Evolutionary conservation across 1,140 invertebrate genomes (phyloP).

Genomic region (Bombus pascuorum): DNA sequence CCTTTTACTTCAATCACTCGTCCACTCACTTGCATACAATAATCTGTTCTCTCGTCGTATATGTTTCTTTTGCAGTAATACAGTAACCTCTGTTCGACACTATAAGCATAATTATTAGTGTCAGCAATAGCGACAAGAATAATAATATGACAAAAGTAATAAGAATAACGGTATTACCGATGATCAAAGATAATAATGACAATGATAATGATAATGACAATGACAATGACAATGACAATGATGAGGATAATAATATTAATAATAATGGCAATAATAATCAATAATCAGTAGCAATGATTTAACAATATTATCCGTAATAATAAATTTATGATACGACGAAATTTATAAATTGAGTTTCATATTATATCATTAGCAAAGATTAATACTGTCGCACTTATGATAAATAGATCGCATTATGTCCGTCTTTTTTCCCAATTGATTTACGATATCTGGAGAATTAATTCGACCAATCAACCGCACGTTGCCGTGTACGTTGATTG

Average conservation of each 20-base stretch:
- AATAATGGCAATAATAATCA: conserved; percentile 54
- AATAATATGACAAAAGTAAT: conserved; percentile 18
- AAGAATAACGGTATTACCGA: not conserved
- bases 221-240: conserved; percentile 43
- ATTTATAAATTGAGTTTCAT: conserved; percentile 39
- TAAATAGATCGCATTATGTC: conserved; percentile 69
- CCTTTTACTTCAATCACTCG: not conserved
- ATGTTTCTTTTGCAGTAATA: not conserved
- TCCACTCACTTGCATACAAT: not conserved
- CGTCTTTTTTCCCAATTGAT: conserved; percentile 37
- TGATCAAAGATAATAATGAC: not conserved
- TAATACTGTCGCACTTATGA: conserved; percentile 78
- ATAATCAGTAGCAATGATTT: not conserved
- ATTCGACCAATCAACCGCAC: too few species aligned
- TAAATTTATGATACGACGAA: conserved; percentile 4
- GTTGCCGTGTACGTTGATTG: conserved; percentile 15
- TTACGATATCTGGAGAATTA: conserved; percentile 1
- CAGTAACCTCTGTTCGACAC: not conserved
- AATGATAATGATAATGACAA: conserved; percentile 25
- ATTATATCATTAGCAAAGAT: conserved; percentile 68
- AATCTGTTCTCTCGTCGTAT: not conserved
- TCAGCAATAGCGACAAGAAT: conserved; percentile 30
- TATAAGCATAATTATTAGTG: not conserved
- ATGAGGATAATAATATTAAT: conserved; percentile 42
- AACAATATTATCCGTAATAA: conserved; percentile 57